phyloP scores from a whole-genome alignment of 1,140 invertebrate species.

The Colletes latitarsis region DNA sequence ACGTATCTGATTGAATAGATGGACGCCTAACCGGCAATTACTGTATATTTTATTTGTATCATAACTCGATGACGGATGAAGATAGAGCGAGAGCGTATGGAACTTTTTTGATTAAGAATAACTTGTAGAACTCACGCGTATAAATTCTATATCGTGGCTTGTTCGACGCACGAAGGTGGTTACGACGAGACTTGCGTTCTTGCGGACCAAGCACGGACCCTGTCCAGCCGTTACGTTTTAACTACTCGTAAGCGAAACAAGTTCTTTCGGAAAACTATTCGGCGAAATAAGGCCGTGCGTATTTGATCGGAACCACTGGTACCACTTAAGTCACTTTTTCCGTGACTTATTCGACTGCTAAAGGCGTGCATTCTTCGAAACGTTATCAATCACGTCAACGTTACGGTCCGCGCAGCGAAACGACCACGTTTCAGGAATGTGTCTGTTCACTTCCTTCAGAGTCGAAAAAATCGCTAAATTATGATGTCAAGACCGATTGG shows the following conservation, averaged over 20 bases:
- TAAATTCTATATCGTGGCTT: not conserved
- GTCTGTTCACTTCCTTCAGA: not conserved
- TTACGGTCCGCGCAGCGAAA: not conserved
- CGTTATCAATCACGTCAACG: conserved; percentile 11
- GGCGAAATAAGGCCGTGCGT: conserved; percentile 6
- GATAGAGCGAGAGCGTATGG: no score
- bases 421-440: not conserved
- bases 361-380: not conserved
- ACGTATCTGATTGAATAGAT: no score
- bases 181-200: conserved; percentile 21
- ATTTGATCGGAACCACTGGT: conserved; percentile 11
- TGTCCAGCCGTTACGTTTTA: conserved; percentile 6
- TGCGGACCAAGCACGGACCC: not conserved
- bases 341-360: not conserved
- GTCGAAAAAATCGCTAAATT: conserved; percentile 9
- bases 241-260: not conserved
- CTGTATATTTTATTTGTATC: no score
- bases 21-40: no score
- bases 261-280: conserved; percentile 8
- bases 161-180: not conserved
- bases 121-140: no score
- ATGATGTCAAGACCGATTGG: conserved; percentile 11
- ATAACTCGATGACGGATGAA: no score
- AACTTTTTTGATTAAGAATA: no score
- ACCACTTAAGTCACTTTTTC: conserved; percentile 10